Conservation (phyloP, 2,113 vertebrate genomes). For the Hassar affinis region DNA sequence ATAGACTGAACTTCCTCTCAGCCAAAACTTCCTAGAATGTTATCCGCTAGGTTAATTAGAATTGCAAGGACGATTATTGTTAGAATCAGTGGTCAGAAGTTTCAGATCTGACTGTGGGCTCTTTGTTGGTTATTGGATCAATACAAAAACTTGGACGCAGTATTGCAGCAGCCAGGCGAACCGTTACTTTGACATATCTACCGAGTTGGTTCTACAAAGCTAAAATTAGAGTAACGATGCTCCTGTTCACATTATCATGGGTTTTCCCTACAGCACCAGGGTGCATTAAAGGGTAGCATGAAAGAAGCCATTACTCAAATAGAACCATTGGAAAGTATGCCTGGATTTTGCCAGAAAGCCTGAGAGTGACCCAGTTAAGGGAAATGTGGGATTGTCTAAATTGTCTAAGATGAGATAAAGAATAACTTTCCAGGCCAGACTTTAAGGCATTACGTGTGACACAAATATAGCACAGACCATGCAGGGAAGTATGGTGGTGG, state of each 20-base stretch:
- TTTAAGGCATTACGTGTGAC: neutral
- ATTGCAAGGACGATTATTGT: neutral
- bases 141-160: neutral
- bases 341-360: conserved; percentile 6
- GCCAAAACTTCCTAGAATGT: neutral
- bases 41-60: neutral
- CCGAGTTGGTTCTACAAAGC: neutral
- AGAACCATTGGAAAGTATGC: neutral
- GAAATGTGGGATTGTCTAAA: conserved; percentile 16
- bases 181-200: neutral
- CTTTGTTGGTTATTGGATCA: neutral
- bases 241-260: neutral
- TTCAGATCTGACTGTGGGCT: neutral
- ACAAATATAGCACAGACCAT: neutral
- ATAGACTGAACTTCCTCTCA: neutral
- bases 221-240: neutral
- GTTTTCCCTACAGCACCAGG: neutral
- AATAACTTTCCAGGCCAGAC: neutral
- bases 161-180: neutral
- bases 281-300: neutral
- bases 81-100: neutral
- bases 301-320: conserved; percentile 10
- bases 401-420: conserved; percentile 13
- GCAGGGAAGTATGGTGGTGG: neutral
- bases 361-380: conserved; percentile 7